Evolutionary conservation across 1,140 invertebrate genomes (phyloP).

Genomic region (Macrobrachium nipponense): DNA sequence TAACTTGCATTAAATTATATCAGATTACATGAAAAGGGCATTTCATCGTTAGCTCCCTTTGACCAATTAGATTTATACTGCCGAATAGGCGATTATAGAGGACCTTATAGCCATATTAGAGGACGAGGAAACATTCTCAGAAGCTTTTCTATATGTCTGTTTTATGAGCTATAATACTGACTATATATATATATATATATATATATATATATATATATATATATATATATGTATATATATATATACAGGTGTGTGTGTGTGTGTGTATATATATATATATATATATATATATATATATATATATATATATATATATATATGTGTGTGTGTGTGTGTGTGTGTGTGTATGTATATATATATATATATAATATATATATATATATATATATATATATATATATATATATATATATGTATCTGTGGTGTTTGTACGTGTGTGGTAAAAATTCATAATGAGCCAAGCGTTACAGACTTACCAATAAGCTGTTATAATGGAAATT

Average conservation of each 20-base stretch:
- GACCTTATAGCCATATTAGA: too few relatives aligned
- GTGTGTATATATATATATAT: constrained; percentile 9
- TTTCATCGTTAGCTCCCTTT: too few relatives aligned
- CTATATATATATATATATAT: background rate
- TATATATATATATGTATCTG: constrained; percentile 14
- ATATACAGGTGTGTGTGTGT: constrained; percentile 19
- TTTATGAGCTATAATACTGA: too few relatives aligned
- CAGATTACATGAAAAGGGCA: too few relatives aligned
- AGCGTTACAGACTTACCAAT: too few relatives aligned
- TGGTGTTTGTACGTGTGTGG: background rate
- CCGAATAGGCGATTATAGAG: too few relatives aligned
- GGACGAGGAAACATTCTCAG: too few relatives aligned
- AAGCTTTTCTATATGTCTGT: too few relatives aligned
- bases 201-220: constrained; percentile 18
- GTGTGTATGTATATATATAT: constrained; percentile 11
- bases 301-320: constrained; percentile 31
- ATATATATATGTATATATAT: constrained; percentile 16
- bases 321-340: constrained; percentile 1
- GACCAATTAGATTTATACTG: too few relatives aligned
- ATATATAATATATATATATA: constrained; percentile 10
- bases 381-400: constrained; percentile 31
- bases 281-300: constrained; percentile 25
- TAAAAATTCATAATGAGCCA: too few relatives aligned
- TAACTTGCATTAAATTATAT: too few relatives aligned
- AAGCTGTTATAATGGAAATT: too few relatives aligned